Conservation (phyloP, 1,140 invertebrate species). For the Pseudomyrmex flavicornis region DNA sequence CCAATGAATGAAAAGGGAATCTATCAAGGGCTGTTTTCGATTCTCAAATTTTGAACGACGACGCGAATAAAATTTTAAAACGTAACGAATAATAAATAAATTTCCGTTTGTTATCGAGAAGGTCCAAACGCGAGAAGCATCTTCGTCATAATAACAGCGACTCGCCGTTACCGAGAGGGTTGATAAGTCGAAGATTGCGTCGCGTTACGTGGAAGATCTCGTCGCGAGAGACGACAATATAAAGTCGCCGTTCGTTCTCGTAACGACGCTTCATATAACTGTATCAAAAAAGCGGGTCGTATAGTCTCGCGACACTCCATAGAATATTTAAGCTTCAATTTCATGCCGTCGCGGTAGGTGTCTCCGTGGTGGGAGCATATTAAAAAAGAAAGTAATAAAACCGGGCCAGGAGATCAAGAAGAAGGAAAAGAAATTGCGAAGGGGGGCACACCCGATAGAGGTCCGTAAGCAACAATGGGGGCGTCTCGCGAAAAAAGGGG, state of each 20-base stretch:
- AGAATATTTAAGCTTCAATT: constrained; percentile 86
- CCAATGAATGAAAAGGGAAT: constrained; percentile 79
- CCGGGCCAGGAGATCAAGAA: constrained; percentile 56
- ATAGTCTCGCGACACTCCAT: constrained; percentile 78
- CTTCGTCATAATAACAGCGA: constrained; percentile 1
- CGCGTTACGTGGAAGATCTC: constrained; percentile 30
- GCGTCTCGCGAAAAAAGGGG: constrained; percentile 21
- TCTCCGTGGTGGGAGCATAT: constrained; percentile 67
- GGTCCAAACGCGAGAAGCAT: not conserved
- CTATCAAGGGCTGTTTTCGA: not conserved
- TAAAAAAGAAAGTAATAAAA: constrained; percentile 81
- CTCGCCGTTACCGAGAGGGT: constrained; percentile 49
- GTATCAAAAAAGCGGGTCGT: constrained; percentile 71
- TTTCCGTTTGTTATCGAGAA: not conserved
- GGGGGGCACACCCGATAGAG: constrained; percentile 73
- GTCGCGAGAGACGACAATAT: constrained; percentile 58
- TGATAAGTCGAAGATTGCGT: constrained; percentile 79
- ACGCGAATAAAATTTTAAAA: not conserved
- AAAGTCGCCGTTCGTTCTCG: constrained; percentile 68
- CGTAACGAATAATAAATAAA: not conserved
- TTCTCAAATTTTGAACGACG: too few relatives aligned
- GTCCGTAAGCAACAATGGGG: constrained; percentile 63
- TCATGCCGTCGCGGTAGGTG: constrained; percentile 79
- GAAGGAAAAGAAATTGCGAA: constrained; percentile 79
- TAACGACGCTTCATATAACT: constrained; percentile 80